Conservation (phyloP, 2,888 invertebrate species). For the Caenorhabditis angaria region DNA sequence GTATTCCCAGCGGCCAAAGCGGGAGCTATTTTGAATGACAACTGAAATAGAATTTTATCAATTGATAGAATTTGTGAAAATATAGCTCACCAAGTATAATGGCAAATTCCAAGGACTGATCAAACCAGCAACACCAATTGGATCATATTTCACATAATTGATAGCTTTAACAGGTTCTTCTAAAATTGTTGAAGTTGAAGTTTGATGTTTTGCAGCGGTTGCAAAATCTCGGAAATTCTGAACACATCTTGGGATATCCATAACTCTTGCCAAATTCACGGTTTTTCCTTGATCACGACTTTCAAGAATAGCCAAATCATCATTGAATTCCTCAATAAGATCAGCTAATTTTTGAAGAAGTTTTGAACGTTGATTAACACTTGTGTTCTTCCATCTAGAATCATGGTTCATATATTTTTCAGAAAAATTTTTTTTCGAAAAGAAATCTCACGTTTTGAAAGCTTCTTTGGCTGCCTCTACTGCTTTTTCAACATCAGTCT, state of each 20-base stretch:
- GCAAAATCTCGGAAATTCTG: conserved; percentile 77
- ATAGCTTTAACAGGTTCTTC: conserved; percentile 68
- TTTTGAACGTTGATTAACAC: conserved; percentile 73
- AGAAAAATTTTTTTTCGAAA: too few species aligned
- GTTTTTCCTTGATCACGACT: conserved; percentile 77
- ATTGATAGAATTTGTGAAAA: not conserved
- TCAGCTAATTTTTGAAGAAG: conserved; percentile 75
- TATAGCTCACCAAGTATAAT: conserved; percentile 73
- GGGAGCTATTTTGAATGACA: conserved; percentile 77
- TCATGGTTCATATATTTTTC: not conserved
- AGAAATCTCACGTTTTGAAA: conserved; percentile 73
- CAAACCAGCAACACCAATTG: conserved; percentile 76
- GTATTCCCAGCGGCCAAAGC: conserved; percentile 75
- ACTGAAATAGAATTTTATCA: conserved; percentile 46
- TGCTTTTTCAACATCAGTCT: conserved; percentile 72
- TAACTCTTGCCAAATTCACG: conserved; percentile 71
- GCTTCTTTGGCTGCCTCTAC: conserved; percentile 75
- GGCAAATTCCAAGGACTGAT: conserved; percentile 78
- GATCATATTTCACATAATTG: conserved; percentile 75
- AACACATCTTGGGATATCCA: conserved; percentile 76
- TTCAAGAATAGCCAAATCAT: conserved; percentile 75
- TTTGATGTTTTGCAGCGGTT: conserved; percentile 73
- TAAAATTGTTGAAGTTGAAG: conserved; percentile 66
- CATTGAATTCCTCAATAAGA: conserved; percentile 74
- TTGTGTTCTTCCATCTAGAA: conserved; percentile 75